phyloP scores from a whole-genome alignment of 23 tunicate species.

The Phallusia fumigata region DNA sequence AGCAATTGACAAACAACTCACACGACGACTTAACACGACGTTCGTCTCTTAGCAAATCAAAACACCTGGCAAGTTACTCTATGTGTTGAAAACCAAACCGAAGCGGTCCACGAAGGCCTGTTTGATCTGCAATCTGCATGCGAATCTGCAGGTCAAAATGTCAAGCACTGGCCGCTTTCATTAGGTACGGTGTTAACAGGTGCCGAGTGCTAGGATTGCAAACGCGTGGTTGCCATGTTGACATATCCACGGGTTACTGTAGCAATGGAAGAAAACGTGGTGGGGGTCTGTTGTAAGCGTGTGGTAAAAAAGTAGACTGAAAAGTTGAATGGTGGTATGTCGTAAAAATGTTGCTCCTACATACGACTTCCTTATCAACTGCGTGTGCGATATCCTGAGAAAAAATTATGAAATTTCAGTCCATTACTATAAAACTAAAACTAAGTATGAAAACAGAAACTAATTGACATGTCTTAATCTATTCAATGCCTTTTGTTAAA shows the following conservation, averaged over 20 bases:
- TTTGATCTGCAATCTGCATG: neutral
- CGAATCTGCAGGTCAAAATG: neutral
- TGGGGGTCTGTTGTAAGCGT: too few species aligned
- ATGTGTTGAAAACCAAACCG: neutral
- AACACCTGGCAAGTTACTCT: neutral
- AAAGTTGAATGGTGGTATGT: too few species aligned
- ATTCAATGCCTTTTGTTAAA: too few species aligned
- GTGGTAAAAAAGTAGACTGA: neutral
- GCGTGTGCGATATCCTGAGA: too few species aligned
- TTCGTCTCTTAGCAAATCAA: neutral
- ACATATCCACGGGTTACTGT: neutral
- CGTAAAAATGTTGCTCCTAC: too few species aligned
- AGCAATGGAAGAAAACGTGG: neutral
- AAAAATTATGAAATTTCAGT: too few species aligned
- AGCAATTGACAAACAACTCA: neutral
- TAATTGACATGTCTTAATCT: too few species aligned
- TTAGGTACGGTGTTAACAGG: slow-evolving; percentile 6
- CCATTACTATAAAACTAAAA: too few species aligned
- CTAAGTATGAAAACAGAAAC: too few species aligned
- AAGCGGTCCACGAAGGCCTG: neutral
- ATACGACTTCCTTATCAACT: too few species aligned
- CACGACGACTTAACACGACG: neutral
- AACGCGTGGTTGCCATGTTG: neutral
- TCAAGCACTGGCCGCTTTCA: neutral
- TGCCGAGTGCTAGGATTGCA: neutral